A percentile compares a stretch with the other conserved stretches of the same genome.
Evolutionary conservation across 2,888 invertebrate genomes (phyloP).

Genomic region (Pyralis farinalis): DNA sequence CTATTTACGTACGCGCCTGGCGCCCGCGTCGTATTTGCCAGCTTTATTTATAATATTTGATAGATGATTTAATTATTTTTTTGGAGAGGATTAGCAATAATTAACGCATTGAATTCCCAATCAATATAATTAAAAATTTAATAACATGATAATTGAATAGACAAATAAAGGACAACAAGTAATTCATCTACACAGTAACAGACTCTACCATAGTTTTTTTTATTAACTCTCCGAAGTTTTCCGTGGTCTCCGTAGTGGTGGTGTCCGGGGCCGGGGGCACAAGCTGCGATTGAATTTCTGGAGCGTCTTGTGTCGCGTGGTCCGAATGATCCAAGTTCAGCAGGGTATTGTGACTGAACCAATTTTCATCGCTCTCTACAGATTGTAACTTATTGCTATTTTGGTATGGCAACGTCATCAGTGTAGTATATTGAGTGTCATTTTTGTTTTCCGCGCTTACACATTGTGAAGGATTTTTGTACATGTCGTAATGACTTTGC

Average conservation of each 20-base stretch:
- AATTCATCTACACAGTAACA: constrained; percentile 87
- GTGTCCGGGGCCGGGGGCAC: constrained; percentile 35
- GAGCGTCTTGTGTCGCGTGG: constrained; percentile 55
- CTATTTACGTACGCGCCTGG: no score
- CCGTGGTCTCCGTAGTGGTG: constrained; percentile 60
- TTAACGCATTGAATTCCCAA: constrained; percentile 40
- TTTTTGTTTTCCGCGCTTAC: constrained; percentile 69
- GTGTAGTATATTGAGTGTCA: constrained; percentile 83
- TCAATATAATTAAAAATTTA: constrained; percentile 68
- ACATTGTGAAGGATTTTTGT: constrained; percentile 59
- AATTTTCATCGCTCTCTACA: constrained; percentile 76
- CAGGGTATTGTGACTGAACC: constrained; percentile 71
- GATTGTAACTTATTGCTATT: constrained; percentile 85
- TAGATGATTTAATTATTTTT: no score
- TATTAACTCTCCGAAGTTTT: constrained; percentile 95
- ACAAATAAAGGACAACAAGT: constrained; percentile 67
- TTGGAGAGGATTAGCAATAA: constrained; percentile 13
- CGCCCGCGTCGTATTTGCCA: no score
- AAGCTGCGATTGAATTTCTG: constrained; percentile 37
- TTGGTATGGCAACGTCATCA: constrained; percentile 84
- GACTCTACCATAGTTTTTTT: constrained; percentile 96
- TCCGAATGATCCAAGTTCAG: constrained; percentile 61
- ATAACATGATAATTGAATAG: constrained; percentile 64
- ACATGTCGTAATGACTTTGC: constrained; percentile 63
- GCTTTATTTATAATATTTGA: background rate